Evolutionary conservation across 2,113 vertebrate genomes (phyloP), one percentile per base, ranked within the genome.

Genomic region (Hippoglossus stenolepis): DNA sequence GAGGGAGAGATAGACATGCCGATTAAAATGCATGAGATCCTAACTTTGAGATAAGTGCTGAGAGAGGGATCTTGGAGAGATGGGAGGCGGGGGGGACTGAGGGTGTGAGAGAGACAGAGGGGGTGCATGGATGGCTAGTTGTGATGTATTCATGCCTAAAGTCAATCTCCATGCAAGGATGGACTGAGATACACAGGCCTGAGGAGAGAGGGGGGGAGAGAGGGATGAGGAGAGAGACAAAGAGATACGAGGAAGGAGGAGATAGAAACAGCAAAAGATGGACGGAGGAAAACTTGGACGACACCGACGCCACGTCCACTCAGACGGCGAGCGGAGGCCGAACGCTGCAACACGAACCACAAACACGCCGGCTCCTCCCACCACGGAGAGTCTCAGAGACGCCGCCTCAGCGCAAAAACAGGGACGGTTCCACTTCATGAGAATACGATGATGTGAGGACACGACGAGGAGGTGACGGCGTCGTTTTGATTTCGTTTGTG

Each of bases 11-110:
- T 80, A 82, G 84, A 82, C 84, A 76, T 45, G 24, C 31, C 79
- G 80, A 91, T 93, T 94, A 92, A 93, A 93, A 95, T 93, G 90
- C 87, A 90, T 85, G 85, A 90, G 91, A 90, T 86, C 86, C 82
- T 31, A 91, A 92, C 78, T 91, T 91, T 87, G 71, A 87, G 87
- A 85, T 88, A 90, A 90, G 83, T 88, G 89, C 89, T 90, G 90
- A 91, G 80, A 87, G 90, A 90, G 87, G 88, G 75, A 77, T 85
- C 77, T 79, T 82, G 9, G 4, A 83, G 81, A 77, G 75, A 56
- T 40, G 35, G 35, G 31, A 7, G 31, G 45, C 2, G 45, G 45
- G 45, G 35, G 35, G 2, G 35, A 8, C 6, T 3, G 47, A 24
- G 49, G 0, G 58, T 38, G 68, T 47, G 11, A 1, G 26, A 10